phyloP scores from a whole-genome alignment of 2,888 invertebrate genomes.

The Euphydryas editha region DNA sequence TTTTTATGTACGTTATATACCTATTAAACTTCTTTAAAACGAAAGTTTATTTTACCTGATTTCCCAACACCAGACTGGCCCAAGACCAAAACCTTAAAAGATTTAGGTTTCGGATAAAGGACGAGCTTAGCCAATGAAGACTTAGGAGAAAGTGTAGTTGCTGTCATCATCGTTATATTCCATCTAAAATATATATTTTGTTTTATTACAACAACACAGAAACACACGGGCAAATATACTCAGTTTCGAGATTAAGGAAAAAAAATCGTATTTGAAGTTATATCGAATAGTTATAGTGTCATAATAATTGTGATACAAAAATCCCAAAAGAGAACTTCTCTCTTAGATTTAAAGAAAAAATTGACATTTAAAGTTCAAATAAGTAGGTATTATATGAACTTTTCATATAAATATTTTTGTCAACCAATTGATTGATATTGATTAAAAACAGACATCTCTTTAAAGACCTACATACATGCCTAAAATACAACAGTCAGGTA shows the following conservation, averaged over 20 bases:
- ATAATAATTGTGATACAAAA: too few species aligned
- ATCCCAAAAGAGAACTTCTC: too few species aligned
- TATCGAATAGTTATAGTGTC: too few species aligned
- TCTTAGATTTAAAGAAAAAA: too few species aligned
- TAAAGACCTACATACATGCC: too few species aligned
- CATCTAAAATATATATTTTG: conserved; percentile 39
- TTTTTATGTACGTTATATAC: neutral
- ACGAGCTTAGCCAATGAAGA: conserved; percentile 87
- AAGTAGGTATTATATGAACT: too few species aligned
- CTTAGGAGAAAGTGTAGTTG: conserved; percentile 86
- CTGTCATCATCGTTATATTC: conserved; percentile 54
- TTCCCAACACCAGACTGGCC: conserved; percentile 93
- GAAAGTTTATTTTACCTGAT: conserved; percentile 84
- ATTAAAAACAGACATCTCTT: neutral
- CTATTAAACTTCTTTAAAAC: neutral
- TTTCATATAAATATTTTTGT: too few species aligned
- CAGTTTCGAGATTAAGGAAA: neutral
- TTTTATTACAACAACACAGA: neutral
- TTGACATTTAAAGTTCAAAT: too few species aligned
- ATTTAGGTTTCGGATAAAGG: conserved; percentile 86
- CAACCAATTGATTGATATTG: neutral
- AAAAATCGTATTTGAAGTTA: too few species aligned
- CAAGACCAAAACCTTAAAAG: conserved; percentile 89
- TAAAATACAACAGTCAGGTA: too few species aligned
- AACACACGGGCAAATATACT: neutral